phyloP scores from a whole-genome alignment of 2,888 invertebrate genomes.

The Erebia palarica region DNA sequence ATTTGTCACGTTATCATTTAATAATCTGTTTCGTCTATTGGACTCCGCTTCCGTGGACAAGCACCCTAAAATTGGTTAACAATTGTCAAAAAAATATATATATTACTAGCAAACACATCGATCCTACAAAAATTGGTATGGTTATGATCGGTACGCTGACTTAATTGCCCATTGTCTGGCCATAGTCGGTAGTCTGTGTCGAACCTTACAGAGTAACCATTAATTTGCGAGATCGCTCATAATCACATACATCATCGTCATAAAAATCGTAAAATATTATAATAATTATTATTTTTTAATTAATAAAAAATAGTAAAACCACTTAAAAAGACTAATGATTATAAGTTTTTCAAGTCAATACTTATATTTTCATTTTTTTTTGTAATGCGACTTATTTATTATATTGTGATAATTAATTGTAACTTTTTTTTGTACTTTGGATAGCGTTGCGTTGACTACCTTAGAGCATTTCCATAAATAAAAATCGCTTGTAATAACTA shows the following conservation, averaged over 20 bases:
- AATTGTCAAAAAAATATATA: no score
- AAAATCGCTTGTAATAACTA: conserved; percentile 38
- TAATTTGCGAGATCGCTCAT: conserved; percentile 44
- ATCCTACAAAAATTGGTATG: no score
- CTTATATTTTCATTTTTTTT: conserved; percentile 44
- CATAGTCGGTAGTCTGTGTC: conserved; percentile 1
- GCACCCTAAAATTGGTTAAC: no score
- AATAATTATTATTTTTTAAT: conserved; percentile 44
- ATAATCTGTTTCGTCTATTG: no score
- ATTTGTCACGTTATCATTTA: no score
- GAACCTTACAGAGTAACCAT: conserved; percentile 28
- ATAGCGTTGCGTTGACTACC: conserved; percentile 40
- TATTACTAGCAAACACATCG: no score
- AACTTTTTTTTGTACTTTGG: conserved; percentile 49
- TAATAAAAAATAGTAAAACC: conserved; percentile 70
- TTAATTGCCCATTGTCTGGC: neutral
- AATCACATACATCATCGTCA: conserved; percentile 49
- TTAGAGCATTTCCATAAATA: conserved; percentile 36
- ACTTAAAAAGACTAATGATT: conserved; percentile 64
- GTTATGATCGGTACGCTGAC: no score
- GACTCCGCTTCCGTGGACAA: no score
- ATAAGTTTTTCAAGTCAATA: conserved; percentile 67
- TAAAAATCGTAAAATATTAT: conserved; percentile 67
- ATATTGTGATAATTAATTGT: conserved; percentile 59
- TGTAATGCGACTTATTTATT: conserved; percentile 66